phyloP scores from a whole-genome alignment of 2,888 invertebrate species.

The Caenorhabditis wallacei region DNA sequence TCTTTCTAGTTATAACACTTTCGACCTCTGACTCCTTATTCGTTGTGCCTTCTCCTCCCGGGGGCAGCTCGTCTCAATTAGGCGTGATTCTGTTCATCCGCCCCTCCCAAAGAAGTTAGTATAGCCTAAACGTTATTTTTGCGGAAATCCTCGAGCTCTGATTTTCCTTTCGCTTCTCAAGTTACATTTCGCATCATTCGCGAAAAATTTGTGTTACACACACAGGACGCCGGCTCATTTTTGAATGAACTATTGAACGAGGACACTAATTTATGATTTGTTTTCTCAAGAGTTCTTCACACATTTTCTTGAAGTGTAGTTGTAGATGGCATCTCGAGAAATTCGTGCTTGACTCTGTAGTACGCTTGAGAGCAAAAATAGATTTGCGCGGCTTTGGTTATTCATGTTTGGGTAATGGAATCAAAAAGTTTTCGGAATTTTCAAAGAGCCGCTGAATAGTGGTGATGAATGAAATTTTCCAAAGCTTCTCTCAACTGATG shows the following conservation, averaged over 20 bases:
- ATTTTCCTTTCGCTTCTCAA: constrained; percentile 31
- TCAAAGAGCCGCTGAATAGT: constrained; percentile 23
- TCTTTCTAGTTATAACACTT: constrained; percentile 30
- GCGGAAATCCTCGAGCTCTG: constrained; percentile 31
- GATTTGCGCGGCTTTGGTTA: constrained; percentile 23
- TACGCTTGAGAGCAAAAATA: neutral
- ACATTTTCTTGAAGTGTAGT: neutral
- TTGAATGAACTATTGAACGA: constrained; percentile 29
- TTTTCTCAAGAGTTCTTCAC: constrained; percentile 22
- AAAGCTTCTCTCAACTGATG: constrained; percentile 16
- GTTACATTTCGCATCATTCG: constrained; percentile 12
- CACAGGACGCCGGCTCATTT: neutral
- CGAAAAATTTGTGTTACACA: constrained; percentile 41
- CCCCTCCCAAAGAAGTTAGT: constrained; percentile 35
- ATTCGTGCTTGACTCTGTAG: constrained; percentile 4
- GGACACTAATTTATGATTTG: constrained; percentile 18
- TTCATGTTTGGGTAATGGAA: constrained; percentile 43
- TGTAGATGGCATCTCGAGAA: constrained; percentile 1
- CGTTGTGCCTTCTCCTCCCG: constrained; percentile 15
- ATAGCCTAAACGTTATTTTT: constrained; percentile 44
- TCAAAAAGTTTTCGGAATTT: constrained; percentile 40
- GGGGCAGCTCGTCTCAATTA: constrained; percentile 48
- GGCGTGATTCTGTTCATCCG: constrained; percentile 54
- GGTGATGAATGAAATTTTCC: constrained; percentile 27
- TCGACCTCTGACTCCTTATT: constrained; percentile 22